These are phyloP conservation scores for Catharus minimus DNA, from an alignment of 2,113 vertebrate genomes.

Conservation along the genomic window DNA sequence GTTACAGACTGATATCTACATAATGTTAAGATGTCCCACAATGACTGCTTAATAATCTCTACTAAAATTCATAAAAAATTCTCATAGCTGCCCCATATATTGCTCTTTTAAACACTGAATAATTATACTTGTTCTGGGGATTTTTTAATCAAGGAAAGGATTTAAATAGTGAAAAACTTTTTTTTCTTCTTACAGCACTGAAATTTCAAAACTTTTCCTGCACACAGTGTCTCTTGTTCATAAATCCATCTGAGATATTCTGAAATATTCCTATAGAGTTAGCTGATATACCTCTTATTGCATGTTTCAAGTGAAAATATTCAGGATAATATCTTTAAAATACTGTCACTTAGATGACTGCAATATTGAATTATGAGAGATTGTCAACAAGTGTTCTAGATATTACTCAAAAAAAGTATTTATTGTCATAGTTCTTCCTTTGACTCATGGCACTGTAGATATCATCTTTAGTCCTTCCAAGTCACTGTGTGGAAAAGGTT, in stretches of 20 bases:
- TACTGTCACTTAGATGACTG: background rate
- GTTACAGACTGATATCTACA: background rate
- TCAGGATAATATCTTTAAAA: background rate
- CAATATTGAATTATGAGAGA: background rate
- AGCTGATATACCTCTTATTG: background rate
- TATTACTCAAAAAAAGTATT: background rate
- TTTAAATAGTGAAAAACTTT: background rate
- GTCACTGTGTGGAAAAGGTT: background rate
- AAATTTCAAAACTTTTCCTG: background rate
- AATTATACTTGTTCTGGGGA: background rate
- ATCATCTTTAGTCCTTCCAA: background rate
- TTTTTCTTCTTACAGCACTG: background rate
- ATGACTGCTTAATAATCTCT: rapidly evolving
- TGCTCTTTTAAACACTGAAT: background rate
- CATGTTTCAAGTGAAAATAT: background rate
- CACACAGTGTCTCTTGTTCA: background rate
- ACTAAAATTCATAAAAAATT: background rate
- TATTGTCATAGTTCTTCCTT: background rate
- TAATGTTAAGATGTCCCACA: background rate
- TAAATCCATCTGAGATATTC: background rate
- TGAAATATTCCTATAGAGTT: background rate
- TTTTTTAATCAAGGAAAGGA: background rate
- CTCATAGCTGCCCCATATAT: background rate
- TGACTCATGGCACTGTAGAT: background rate
- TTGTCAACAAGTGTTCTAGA: background rate